Conservation (phyloP, 2,113 vertebrate species). For the Rattus norvegicus region GRCr8 NC_086023.1:84834001-84834500, state of each 20-base stretch:
- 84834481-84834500: not conserved
- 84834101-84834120: not conserved
- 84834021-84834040: not conserved
- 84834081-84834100: not conserved
- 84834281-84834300: not conserved
- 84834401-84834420: not conserved
- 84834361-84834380: not conserved
- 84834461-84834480: not conserved
- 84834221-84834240: too few relatives aligned
- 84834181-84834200: not conserved
- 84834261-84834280: not conserved
- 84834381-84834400: not conserved
- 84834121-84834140: not conserved
- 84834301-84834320: not conserved
- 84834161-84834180: not conserved
- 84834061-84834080: conserved; percentile 19
- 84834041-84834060: not conserved
- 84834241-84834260: too few relatives aligned
- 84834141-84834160: not conserved
- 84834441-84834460: not conserved
- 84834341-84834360: not conserved
- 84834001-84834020: too few relatives aligned
- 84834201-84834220: not conserved
- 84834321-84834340: not conserved
- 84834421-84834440: not conserved